Evolutionary conservation across 2,113 vertebrate genomes (phyloP), one percentile per base, ranked within the genome.

Genomic region (Gallinago media): DNA sequence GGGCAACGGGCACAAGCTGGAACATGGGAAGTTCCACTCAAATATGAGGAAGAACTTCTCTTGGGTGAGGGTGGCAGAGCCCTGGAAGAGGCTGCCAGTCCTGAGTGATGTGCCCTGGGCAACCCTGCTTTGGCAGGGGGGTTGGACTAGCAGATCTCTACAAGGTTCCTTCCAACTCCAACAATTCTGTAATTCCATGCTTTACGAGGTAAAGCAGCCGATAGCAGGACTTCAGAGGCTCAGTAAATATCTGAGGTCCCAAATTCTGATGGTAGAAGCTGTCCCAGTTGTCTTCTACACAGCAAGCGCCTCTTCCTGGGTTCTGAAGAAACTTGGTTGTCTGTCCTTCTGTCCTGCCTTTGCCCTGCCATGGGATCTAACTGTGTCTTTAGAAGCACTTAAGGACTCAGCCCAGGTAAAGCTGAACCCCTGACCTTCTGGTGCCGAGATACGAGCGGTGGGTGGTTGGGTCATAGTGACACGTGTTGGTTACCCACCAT

Each of bases 251-350:
- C 26, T 34, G 65, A 54, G 27, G 25, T 67, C 32, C 59, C 19
- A 62, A 36, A 36, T 55, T 67, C 75, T 62, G 71, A 8, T 46
- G 0, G 1, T 7, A 32, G 56, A 50, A 67, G 29, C 52, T 26
- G 27, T 58, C 17, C 22, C 25, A 3, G 15, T 18, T 91, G 31
- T 71, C 32, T 55, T 71, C 61, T 38, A 29, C 15, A 6, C 6
- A 18, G 19, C 3, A 5, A 66, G 29, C 11, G 17, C 17, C 20
- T 75, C 49, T 36, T 68, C 10, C 9, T 0, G 2, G 23, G 47
- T 8, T 0, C 0, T 14, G 55, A 36, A 62, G 42, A 15, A 65
- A 46, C 25, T 67, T 1, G 0, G 13, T 56, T 67, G 18, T 59
- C 61, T 3, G 1, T 72, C 23, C 21, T 0, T 62, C 38, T 17